A percentile compares a stretch with the other conserved stretches of the same genome.
These are phyloP conservation scores for Eupithecia exiguata DNA, from an alignment of 2,888 invertebrate species.

Conservation along the genomic window DNA sequence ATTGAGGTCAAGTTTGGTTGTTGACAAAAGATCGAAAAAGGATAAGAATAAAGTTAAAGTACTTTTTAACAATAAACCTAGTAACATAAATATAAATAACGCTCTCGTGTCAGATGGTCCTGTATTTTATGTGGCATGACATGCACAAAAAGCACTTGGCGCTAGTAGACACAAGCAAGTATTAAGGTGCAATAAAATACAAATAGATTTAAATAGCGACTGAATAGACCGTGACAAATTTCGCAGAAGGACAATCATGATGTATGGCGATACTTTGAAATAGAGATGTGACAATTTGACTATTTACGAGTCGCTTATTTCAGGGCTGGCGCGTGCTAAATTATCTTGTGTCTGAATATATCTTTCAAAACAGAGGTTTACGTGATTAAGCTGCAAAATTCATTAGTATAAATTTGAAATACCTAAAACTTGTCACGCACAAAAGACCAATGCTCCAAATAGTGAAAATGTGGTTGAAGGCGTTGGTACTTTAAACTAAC, in stretches of 20 bases:
- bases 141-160: constrained; percentile 1
- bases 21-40: constrained; percentile 29
- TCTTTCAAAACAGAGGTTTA: not conserved
- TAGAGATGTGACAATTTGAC: constrained; percentile 61
- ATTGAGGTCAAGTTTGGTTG: constrained; percentile 42
- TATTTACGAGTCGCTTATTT: constrained; percentile 17
- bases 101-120: not conserved
- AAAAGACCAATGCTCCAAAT: not conserved
- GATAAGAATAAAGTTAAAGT: constrained; percentile 7
- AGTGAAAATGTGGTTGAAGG: not conserved
- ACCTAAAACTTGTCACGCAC: not conserved
- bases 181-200: constrained; percentile 41
- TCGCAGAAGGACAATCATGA: constrained; percentile 71
- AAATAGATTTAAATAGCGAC: constrained; percentile 53
- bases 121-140: not conserved
- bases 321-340: constrained; percentile 12
- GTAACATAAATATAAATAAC: not conserved
- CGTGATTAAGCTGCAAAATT: not conserved
- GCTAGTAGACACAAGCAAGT: not conserved
- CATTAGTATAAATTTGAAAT: not conserved
- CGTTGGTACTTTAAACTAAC: not conserved
- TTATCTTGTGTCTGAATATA: not conserved
- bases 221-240: constrained; percentile 62
- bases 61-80: not conserved
- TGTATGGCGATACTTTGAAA: constrained; percentile 66